Evolutionary conservation across 2,888 invertebrate genomes (phyloP).

Genomic region (Apomyelois bistriatella): DNA sequence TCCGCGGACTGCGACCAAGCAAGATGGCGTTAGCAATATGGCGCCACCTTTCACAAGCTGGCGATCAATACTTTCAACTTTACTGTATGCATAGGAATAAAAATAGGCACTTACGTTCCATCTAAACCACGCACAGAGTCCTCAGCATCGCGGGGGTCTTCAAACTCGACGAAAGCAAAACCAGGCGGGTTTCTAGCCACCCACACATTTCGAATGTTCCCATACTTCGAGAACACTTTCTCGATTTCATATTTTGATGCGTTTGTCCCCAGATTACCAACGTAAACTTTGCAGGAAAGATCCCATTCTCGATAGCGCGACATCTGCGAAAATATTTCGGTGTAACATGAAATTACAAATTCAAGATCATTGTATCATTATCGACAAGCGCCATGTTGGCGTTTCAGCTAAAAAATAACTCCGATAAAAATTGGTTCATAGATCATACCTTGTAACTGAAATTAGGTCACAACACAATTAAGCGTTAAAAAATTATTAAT

Average conservation of each 20-base stretch:
- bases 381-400: conserved; percentile 41
- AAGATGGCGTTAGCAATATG: conserved; percentile 3
- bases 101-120: conserved; percentile 79
- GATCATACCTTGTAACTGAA: too few species aligned
- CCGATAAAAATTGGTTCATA: neutral
- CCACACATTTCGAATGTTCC: conserved; percentile 94
- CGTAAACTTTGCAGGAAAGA: conserved; percentile 94
- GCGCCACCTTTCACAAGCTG: neutral
- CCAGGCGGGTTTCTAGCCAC: conserved; percentile 96
- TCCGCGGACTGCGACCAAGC: neutral
- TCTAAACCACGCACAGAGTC: conserved; percentile 91
- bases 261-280: conserved; percentile 94
- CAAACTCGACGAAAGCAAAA: conserved; percentile 94
- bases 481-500: too few species aligned
- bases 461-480: too few species aligned
- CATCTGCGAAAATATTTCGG: conserved; percentile 67
- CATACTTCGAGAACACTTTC: conserved; percentile 92
- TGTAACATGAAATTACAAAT: neutral
- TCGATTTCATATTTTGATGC: conserved; percentile 95
- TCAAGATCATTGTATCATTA: neutral
- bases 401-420: neutral
- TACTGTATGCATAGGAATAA: neutral
- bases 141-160: conserved; percentile 93
- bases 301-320: conserved; percentile 89
- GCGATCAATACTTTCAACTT: conserved; percentile 15